phyloP scores from a whole-genome alignment of 2,888 invertebrate genomes.

The Sarcophaga caerulescens region DNA sequence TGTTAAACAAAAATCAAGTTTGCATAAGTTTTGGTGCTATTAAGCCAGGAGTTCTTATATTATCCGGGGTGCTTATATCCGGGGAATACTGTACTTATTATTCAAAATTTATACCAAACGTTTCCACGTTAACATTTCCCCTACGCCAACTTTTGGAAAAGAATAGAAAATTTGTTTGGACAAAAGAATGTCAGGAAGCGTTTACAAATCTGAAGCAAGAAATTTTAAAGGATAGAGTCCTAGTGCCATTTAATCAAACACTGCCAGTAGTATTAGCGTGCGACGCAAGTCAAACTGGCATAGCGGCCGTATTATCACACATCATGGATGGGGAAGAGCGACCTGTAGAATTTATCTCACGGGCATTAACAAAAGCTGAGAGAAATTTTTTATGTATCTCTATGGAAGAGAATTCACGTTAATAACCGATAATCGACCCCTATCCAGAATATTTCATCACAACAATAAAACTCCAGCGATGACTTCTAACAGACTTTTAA shows the following conservation, averaged over 20 bases:
- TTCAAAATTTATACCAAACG: slow-evolving; percentile 33
- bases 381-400: not conserved
- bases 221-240: slow-evolving; percentile 32
- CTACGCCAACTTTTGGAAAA: slow-evolving; percentile 30
- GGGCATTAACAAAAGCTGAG: not conserved
- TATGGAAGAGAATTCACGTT: no score
- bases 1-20: no score
- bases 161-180: slow-evolving; percentile 27
- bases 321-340: not conserved
- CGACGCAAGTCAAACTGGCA: slow-evolving; percentile 5
- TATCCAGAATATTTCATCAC: slow-evolving; percentile 42
- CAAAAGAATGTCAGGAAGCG: slow-evolving; percentile 22
- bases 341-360: not conserved
- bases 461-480: slow-evolving; percentile 50
- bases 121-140: slow-evolving; percentile 32
- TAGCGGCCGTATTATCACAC: not conserved
- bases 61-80: no score
- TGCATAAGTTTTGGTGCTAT: no score
- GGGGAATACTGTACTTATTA: not conserved
- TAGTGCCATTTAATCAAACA: slow-evolving; percentile 38
- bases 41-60: no score
- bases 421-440: no score
- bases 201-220: slow-evolving; percentile 35
- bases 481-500: slow-evolving; percentile 43
- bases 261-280: slow-evolving; percentile 22